Base-by-base conservation (phyloP, 2,113 vertebrate species). In the Montifringilla adamsi region DNA sequence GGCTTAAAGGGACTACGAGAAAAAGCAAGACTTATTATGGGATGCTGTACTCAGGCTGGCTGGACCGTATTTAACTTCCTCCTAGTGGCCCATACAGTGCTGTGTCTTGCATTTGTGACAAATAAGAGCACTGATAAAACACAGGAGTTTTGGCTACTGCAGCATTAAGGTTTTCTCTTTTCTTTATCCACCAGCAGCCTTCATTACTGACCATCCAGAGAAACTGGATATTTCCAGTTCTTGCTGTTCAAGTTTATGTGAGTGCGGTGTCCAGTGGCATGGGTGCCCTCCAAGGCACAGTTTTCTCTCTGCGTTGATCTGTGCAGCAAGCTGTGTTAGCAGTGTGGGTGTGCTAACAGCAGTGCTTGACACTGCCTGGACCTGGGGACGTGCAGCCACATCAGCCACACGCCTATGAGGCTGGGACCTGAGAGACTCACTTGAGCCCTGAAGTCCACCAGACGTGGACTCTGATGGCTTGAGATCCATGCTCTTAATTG, bases 241-340 rank as follows among this genome's bases (percentile, higher is more conserved):
- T 46, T 64, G 28, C 35, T 64, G 66, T 7, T 64, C 10, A 13
- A 1, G 11, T 27, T 21, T 56, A 8, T 28, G 33, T 23, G 59
- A 20, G 9, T 12, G 19, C 43, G 2, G 2, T 62, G 20, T 10
- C 20, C n/a, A 18, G 15, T 13, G 27, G 10, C 23, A 7, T 5
- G 30, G 30, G 20, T 41, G 33, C 13, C 10, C 28, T 43, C 33
- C 43, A 41, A 62, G n/a, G 37, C 31, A 5, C 6, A 20, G 11
- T 19, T 62, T 67, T 33, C 58, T 66, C n/a, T n/a, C 47, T 66
- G 22, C 0, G 0, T 5, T 31, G 22, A 8, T 13, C 13, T 44
- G 18, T 22, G 17, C 0, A 1, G 14, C 9, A 26, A 35, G 39
- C 13, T 31, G 10, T 15, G 28, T 8, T 8, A 73, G 28, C 49